phyloP scores from a whole-genome alignment of 2,888 invertebrate species.

The Spatulosminthurus flaviceps region DNA sequence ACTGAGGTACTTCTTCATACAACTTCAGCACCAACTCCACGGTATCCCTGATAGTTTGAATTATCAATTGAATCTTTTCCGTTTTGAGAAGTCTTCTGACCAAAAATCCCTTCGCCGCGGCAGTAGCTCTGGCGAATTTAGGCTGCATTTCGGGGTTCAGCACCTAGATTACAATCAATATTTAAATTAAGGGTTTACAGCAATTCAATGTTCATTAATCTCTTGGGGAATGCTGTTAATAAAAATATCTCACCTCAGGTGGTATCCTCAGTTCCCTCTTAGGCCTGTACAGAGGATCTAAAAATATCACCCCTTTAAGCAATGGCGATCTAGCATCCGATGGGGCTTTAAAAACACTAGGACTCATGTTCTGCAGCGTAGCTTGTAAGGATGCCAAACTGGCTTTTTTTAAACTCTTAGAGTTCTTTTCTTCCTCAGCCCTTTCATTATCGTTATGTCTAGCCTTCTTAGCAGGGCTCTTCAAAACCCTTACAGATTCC shows the following conservation, averaged over 20 bases:
- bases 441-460: neutral
- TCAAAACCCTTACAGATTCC: neutral
- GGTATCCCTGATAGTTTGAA: constrained; percentile 82
- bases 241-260: constrained; percentile 47
- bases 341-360: constrained; percentile 51
- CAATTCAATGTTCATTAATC: neutral
- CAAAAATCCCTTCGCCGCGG: constrained; percentile 76
- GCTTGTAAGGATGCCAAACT: constrained; percentile 58
- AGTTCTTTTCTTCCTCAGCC: neutral
- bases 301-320: constrained; percentile 57
- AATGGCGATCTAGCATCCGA: constrained; percentile 58
- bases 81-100: constrained; percentile 83
- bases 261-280: constrained; percentile 52
- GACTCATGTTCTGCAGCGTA: constrained; percentile 56
- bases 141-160: constrained; percentile 59
- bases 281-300: constrained; percentile 56
- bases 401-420: constrained; percentile 23
- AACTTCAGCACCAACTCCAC: constrained; percentile 79
- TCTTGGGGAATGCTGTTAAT: neutral
- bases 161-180: constrained; percentile 52
- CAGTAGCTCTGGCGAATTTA: constrained; percentile 65
- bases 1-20: constrained; percentile 70
- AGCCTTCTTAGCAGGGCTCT: neutral
- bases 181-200: neutral
- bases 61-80: constrained; percentile 80